Conservation (phyloP, 2,888 invertebrate species). For the Leptarthrus brevirostris region DNA sequence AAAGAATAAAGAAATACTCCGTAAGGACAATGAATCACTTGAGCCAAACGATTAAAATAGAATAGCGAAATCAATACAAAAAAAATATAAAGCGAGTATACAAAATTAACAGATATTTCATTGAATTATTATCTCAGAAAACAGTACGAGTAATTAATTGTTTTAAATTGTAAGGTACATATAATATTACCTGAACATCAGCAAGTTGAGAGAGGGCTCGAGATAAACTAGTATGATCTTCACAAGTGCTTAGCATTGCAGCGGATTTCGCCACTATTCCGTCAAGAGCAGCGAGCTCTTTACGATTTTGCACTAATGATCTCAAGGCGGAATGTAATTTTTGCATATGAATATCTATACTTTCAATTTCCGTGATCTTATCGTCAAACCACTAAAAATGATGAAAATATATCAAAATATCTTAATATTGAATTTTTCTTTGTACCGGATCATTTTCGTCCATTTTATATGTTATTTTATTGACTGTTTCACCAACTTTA, state of each 20-base stretch:
- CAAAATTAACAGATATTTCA: too few relatives aligned
- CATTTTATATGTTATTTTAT: constrained; percentile 99
- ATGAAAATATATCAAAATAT: background rate
- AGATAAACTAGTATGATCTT: constrained; percentile 92
- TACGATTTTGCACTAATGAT: constrained; percentile 85
- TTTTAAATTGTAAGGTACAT: too few relatives aligned
- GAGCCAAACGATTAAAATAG: too few relatives aligned
- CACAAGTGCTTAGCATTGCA: constrained; percentile 91
- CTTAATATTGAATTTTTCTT: background rate
- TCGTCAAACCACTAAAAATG: constrained; percentile 96
- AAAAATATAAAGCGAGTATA: too few relatives aligned
- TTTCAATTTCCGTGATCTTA: constrained; percentile 90
- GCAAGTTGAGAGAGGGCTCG: constrained; percentile 90
- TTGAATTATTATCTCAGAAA: too few relatives aligned
- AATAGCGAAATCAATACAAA: too few relatives aligned
- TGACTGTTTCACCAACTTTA: constrained; percentile 96
- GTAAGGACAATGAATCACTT: too few relatives aligned
- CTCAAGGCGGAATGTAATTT: constrained; percentile 90
- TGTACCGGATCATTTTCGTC: constrained; percentile 97
- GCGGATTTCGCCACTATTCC: constrained; percentile 88
- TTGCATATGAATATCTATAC: constrained; percentile 87
- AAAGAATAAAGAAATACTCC: too few relatives aligned
- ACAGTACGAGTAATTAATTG: too few relatives aligned
- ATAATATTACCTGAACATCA: constrained; percentile 79
- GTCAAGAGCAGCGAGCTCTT: constrained; percentile 82